Evolutionary conservation across 2,797 vertebrate genomes (phyloP), one percentile per base, ranked within the genome.

Genomic region (Dryobates pubescens): DNA sequence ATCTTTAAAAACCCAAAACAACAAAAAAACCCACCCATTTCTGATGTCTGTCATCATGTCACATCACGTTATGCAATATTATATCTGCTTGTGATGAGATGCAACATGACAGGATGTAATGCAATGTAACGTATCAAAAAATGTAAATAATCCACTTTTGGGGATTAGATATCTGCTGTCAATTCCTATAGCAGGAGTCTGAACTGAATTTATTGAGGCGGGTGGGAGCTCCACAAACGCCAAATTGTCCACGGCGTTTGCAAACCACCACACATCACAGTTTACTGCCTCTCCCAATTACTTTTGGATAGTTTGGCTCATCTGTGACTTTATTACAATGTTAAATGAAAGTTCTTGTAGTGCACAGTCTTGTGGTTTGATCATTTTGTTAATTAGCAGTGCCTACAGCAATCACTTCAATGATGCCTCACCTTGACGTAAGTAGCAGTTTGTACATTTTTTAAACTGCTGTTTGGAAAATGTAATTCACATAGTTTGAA

Each of bases 61-160:
- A 97, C 86, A 89, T 94, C 90, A 94, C 12, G 95, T 98, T 98
- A 97, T 92, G 82, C 89, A 7, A 96, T 96, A 94, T 97, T 97
- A 79, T 97, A 96, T 96, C 96, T 72, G 65, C 84, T 75, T 72
- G 89, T 95, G 97, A 97, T 88, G 79, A 96, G 97, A 98, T 95
- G 65, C 90, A 95, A 86, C 88, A 45, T 97, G 97, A 97, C 97
- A 98, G 96, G 96, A 95, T 75, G 93, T 97, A 98, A 97, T 97
- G 96, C 96, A 97, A 98, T 96, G 97, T 96, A 97, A 98, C 88
- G 26, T 98, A 98, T 97, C 97, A 97, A 98, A 97, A 98, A 97
- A 98, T 98, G 97, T 98, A 98, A 98, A 98, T 98, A 97, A 96
- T 97, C 97, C 84, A 97, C 97, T 97, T 98, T 96, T 96, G 89